Percentiles rank a stretch among this genome's conserved stretches.
Evolutionary conservation across 2,888 invertebrate genomes (phyloP).

Genomic region (Xestobium rufovillosum): DNA sequence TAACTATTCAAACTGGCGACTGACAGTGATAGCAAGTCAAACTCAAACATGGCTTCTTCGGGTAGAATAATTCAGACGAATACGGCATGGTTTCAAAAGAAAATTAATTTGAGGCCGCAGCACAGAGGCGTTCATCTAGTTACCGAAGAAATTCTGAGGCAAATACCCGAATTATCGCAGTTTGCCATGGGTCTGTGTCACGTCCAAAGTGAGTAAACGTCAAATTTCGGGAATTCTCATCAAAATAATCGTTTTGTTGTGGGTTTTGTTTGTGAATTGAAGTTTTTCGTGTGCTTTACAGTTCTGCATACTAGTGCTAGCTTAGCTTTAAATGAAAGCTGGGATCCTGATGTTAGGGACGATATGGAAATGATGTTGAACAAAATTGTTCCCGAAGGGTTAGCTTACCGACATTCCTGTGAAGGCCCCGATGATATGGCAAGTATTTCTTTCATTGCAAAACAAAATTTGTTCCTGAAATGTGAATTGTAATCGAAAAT

Average conservation of each 20-base stretch:
- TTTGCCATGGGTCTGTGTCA: slow-evolving; percentile 94
- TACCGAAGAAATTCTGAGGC: slow-evolving; percentile 91
- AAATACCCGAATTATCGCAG: slow-evolving; percentile 89
- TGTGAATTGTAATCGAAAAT: no score
- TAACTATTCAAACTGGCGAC: slow-evolving; percentile 42
- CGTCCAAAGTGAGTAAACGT: slow-evolving; percentile 88
- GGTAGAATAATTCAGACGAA: slow-evolving; percentile 85
- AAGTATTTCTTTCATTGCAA: no score
- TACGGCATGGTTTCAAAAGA: slow-evolving; percentile 97
- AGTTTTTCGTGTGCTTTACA: slow-evolving; percentile 46
- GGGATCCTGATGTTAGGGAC: slow-evolving; percentile 95
- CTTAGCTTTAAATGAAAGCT: slow-evolving; percentile 94
- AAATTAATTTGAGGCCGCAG: slow-evolving; percentile 91
- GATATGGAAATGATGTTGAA: slow-evolving; percentile 99
- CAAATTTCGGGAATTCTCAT: slow-evolving; percentile 1
- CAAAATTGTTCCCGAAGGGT: slow-evolving; percentile 95
- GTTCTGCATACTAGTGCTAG: slow-evolving; percentile 98
- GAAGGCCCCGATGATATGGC: slow-evolving; percentile 99
- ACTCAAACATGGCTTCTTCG: slow-evolving; percentile 75
- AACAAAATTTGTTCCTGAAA: no score
- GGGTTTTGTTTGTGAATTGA: no score
- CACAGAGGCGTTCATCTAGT: slow-evolving; percentile 96
- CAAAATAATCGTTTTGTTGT: background rate
- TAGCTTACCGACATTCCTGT: slow-evolving; percentile 92
- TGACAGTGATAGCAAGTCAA: slow-evolving; percentile 42